A percentile compares a stretch with the other conserved stretches of the same genome.
Evolutionary conservation across 2,888 invertebrate species (phyloP).

Genomic region (Cataglyphis altisquamis): DNA sequence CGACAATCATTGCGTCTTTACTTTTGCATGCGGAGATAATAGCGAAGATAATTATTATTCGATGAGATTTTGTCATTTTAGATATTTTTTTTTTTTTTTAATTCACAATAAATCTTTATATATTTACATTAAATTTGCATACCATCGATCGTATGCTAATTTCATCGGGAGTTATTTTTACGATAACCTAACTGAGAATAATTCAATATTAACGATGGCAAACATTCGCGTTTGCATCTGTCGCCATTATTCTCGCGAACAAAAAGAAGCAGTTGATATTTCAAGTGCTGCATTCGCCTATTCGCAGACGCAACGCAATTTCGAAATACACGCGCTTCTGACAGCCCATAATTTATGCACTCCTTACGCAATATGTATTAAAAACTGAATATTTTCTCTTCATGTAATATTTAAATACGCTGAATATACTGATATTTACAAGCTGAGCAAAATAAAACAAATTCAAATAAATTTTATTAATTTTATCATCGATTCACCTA

Average conservation of each 20-base stretch:
- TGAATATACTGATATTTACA: neutral
- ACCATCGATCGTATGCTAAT: neutral
- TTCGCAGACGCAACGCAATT: constrained; percentile 21
- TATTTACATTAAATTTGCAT: constrained; percentile 4
- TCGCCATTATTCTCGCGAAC: constrained; percentile 28
- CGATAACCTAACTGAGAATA: constrained; percentile 10
- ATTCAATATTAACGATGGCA: constrained; percentile 30
- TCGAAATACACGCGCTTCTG: constrained; percentile 19
- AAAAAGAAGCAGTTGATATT: constrained; percentile 36
- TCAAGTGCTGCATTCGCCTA: constrained; percentile 32
- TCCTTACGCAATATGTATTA: neutral
- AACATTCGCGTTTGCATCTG: constrained; percentile 5
- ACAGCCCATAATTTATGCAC: constrained; percentile 27
- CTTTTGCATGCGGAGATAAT: neutral
- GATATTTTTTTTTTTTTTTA: neutral
- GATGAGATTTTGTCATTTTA: neutral
- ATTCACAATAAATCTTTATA: constrained; percentile 22
- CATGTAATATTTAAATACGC: constrained; percentile 5
- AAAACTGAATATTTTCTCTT: constrained; percentile 2
- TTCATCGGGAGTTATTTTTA: constrained; percentile 13
- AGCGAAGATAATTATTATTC: neutral
- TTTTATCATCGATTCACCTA: neutral
- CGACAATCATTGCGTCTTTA: neutral
- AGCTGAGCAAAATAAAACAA: neutral
- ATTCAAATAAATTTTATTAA: neutral